A percentile compares a stretch with the other conserved stretches of the same genome.
phyloP scores from a whole-genome alignment of 2,888 invertebrate genomes.

The Rhingia rostrata region DNA sequence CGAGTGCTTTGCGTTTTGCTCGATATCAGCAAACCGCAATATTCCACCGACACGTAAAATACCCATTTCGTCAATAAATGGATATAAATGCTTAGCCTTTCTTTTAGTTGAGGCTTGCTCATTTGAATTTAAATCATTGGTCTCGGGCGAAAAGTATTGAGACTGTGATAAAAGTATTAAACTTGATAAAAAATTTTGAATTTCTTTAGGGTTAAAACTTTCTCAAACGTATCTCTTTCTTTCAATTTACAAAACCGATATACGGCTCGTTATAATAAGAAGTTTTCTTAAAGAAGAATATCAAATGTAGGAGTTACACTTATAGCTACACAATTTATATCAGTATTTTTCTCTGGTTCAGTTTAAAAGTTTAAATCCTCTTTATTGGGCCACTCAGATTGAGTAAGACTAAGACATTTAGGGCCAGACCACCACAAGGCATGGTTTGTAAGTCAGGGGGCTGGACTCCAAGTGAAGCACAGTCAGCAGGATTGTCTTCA shows the following conservation, averaged over 20 bases:
- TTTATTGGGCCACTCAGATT: conserved; percentile 5
- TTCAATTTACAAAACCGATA: not conserved
- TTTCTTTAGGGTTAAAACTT: too few species aligned
- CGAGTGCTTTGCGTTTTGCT: conserved; percentile 25
- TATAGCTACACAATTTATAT: not conserved
- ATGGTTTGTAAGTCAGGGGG: conserved; percentile 38
- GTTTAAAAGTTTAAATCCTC: not conserved
- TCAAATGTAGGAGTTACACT: conserved; percentile 1
- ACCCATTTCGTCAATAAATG: conserved; percentile 34
- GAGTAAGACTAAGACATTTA: conserved; percentile 14
- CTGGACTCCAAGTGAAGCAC: conserved; percentile 70
- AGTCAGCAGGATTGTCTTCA: too few species aligned
- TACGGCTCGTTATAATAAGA: not conserved
- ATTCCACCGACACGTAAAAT: conserved; percentile 48
- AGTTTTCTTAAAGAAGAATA: not conserved
- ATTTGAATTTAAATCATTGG: not conserved
- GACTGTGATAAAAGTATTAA: conserved; percentile 11
- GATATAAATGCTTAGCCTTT: conserved; percentile 7
- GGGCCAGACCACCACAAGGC: conserved; percentile 75
- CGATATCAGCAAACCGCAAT: conserved; percentile 30
- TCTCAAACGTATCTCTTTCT: not conserved
- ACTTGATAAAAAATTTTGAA: not conserved
- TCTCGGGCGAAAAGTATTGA: conserved; percentile 4
- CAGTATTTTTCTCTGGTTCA: conserved; percentile 1
- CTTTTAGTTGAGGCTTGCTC: conserved; percentile 1